Evolutionary conservation across 2,888 invertebrate genomes (phyloP).

Genomic region (Leptothorax acervorum): DNA sequence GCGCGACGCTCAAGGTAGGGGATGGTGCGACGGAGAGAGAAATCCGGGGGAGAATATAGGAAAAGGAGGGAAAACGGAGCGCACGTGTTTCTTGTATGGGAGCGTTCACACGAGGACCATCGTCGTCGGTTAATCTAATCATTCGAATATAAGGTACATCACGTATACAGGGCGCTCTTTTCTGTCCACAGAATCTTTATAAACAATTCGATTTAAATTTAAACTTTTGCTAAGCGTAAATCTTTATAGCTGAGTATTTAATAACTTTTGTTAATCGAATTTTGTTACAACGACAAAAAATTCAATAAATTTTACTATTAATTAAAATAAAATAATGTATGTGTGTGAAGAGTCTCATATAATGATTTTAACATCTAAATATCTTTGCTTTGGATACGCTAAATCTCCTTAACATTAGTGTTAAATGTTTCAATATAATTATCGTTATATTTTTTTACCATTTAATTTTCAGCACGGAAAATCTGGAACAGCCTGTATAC

Average conservation of each 20-base stretch:
- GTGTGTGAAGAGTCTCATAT: not conserved
- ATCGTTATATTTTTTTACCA: not conserved
- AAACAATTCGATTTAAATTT: not conserved
- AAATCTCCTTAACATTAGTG: not conserved
- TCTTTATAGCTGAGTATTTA: not conserved
- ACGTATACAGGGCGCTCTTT: constrained; percentile 45
- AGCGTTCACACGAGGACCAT: constrained; percentile 81
- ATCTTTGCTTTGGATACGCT: not conserved
- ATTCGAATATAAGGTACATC: constrained; percentile 67
- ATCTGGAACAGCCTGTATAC: constrained; percentile 29
- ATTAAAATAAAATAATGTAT: not conserved
- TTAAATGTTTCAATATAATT: not conserved
- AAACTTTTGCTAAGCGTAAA: not conserved
- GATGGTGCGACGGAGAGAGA: constrained; percentile 43
- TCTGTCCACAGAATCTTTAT: not conserved
- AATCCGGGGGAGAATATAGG: constrained; percentile 49
- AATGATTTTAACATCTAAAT: not conserved
- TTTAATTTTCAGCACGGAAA: not conserved
- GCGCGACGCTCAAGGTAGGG: constrained; percentile 54
- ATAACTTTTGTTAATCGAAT: not conserved
- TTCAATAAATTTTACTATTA: not conserved
- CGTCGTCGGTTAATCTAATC: constrained; percentile 78
- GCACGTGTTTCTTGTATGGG: constrained; percentile 81
- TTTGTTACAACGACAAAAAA: not conserved
- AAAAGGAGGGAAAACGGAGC: constrained; percentile 69